Percentiles rank a stretch among this genome's conserved stretches.
phyloP scores from a whole-genome alignment of 2,113 vertebrate species.

The Tapirus terrestris region DNA sequence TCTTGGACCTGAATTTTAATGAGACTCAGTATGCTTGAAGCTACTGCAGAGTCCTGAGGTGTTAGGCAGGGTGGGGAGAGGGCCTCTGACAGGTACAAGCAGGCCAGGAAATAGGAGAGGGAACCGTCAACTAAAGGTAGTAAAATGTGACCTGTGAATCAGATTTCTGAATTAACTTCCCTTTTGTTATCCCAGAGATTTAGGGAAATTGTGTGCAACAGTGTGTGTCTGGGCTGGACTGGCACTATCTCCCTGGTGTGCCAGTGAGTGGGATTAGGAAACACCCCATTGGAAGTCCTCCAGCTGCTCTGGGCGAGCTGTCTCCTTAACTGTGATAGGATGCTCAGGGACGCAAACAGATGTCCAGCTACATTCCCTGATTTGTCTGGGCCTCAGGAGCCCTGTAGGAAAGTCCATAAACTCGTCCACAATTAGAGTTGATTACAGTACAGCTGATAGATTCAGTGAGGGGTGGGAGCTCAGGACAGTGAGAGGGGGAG shows the following conservation, averaged over 20 bases:
- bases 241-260: background rate
- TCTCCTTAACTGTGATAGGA: background rate
- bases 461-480: background rate
- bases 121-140: background rate
- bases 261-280: constrained; percentile 6
- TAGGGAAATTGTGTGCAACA: background rate
- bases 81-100: background rate
- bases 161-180: constrained; percentile 9
- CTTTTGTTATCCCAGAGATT: background rate
- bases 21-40: background rate
- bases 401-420: constrained; percentile 32
- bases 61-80: background rate
- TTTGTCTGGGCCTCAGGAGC: constrained; percentile 58
- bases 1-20: constrained; percentile 9
- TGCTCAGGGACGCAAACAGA: constrained; percentile 37
- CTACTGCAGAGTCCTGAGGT: background rate
- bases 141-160: background rate
- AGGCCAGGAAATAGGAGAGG: background rate
- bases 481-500: background rate
- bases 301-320: constrained; percentile 15
- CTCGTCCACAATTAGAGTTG: background rate
- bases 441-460: background rate
- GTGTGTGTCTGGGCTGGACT: background rate
- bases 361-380: constrained; percentile 22
- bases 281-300: constrained; percentile 39